Percentiles rank a stretch among this genome's conserved stretches.
Conservation (phyloP, 2,113 vertebrate genomes). For the Hyaena hyaena region DNA sequence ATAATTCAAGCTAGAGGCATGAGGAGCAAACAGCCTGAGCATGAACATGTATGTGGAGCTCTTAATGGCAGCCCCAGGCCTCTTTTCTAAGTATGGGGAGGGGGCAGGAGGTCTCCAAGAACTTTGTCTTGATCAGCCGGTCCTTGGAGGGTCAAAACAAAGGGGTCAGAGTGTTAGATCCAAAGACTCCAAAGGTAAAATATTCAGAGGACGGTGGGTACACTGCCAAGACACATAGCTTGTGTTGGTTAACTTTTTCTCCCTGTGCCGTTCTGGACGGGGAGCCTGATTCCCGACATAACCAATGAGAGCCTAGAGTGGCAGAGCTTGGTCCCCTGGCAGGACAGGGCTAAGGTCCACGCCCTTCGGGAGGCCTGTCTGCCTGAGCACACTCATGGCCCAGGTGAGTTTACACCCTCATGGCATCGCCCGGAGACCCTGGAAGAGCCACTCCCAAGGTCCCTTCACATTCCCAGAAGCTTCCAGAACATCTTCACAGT, state of each 20-base stretch:
- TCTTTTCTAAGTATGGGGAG: not conserved
- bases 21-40: not conserved
- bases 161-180: not conserved
- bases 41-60: not conserved
- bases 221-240: not conserved
- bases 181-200: not conserved
- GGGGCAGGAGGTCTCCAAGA: not conserved
- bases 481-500: not conserved
- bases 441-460: not conserved
- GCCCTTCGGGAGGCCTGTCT: not conserved
- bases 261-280: not conserved
- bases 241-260: not conserved
- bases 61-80: not conserved
- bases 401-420: not conserved
- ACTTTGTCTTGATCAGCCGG: not conserved
- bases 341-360: not conserved
- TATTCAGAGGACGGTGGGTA: not conserved
- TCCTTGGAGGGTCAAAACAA: slow-evolving; percentile 22
- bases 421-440: not conserved
- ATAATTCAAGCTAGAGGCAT: slow-evolving; percentile 18
- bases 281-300: not conserved
- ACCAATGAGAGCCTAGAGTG: not conserved
- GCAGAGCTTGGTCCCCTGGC: not conserved
- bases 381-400: accelerated
- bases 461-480: not conserved